Conservation (phyloP, 1,140 invertebrate species). For the Ladona fulva region DNA sequence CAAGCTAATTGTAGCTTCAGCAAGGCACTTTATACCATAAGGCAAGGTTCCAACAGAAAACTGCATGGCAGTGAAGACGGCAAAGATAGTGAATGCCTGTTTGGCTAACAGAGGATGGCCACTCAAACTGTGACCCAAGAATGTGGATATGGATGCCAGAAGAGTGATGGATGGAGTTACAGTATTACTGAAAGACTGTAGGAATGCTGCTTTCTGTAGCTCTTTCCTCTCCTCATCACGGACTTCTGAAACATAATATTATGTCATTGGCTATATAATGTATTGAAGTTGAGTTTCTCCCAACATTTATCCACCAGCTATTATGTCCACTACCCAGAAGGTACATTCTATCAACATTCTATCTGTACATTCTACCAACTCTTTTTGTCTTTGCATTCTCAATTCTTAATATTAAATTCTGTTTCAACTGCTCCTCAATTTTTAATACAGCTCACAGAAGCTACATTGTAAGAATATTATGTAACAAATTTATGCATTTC, state of each 20-base stretch:
- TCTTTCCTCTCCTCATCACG: constrained; percentile 24
- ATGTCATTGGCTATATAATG: too few relatives aligned
- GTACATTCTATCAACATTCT: too few relatives aligned
- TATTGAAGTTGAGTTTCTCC: too few relatives aligned
- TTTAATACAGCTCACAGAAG: too few relatives aligned
- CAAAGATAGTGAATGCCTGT: constrained; percentile 26
- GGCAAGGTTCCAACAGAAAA: constrained; percentile 28
- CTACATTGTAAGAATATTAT: too few relatives aligned
- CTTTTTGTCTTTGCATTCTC: too few relatives aligned
- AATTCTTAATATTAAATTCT: too few relatives aligned
- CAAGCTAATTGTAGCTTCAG: constrained; percentile 26
- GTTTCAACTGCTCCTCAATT: too few relatives aligned
- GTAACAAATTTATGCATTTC: too few relatives aligned
- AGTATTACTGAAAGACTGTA: constrained; percentile 28
- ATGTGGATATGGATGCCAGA: constrained; percentile 27
- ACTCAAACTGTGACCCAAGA: constrained; percentile 26
- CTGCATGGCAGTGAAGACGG: constrained; percentile 28
- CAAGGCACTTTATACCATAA: constrained; percentile 26
- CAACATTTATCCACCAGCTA: too few relatives aligned
- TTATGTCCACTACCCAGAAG: too few relatives aligned
- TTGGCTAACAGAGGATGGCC: constrained; percentile 25
- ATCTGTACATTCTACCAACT: too few relatives aligned
- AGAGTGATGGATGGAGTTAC: constrained; percentile 29
- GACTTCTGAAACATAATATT: constrained; percentile 19
- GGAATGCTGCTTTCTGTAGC: constrained; percentile 26